These are phyloP conservation scores for Forbesichthys papilliferus DNA, from an alignment of 2,113 vertebrate genomes.

Conservation along the genomic window DNA sequence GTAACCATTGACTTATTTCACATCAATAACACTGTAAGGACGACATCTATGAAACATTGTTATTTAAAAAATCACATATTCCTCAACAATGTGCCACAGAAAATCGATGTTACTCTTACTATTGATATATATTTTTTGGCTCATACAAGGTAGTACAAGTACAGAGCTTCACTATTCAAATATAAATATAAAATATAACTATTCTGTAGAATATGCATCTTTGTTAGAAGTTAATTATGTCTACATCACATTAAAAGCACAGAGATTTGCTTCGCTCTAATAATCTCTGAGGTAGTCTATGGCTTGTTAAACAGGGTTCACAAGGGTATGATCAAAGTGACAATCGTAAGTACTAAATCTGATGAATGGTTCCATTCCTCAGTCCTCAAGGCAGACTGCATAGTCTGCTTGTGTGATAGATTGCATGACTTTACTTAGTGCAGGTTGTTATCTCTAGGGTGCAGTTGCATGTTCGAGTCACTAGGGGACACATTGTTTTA, in stretches of 20 bases:
- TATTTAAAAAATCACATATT: no score
- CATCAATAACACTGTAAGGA: not conserved
- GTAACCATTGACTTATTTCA: not conserved
- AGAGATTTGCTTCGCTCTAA: no score
- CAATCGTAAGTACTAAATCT: slow-evolving; percentile 9
- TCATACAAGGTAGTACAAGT: no score
- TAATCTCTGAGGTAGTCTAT: slow-evolving; percentile 12
- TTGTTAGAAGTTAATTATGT: no score
- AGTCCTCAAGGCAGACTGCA: not conserved
- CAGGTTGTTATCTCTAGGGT: not conserved
- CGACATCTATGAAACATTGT: not conserved
- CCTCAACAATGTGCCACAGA: no score
- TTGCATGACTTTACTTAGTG: not conserved
- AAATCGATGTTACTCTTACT: no score
- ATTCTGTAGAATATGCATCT: not conserved
- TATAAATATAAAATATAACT: not conserved
- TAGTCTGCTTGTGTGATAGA: slow-evolving; percentile 4
- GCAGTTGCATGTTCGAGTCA: not conserved
- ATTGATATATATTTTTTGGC: no score
- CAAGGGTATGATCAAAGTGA: slow-evolving; percentile 1
- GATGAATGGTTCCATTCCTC: slow-evolving; percentile 15
- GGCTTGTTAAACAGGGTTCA: slow-evolving; percentile 13
- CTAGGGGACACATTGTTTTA: slow-evolving; percentile 21
- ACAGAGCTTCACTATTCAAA: no score
- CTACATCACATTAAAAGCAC: not conserved